Conservation (phyloP, 1,140 invertebrate genomes). For the Chionoecetes opilio region DNA sequence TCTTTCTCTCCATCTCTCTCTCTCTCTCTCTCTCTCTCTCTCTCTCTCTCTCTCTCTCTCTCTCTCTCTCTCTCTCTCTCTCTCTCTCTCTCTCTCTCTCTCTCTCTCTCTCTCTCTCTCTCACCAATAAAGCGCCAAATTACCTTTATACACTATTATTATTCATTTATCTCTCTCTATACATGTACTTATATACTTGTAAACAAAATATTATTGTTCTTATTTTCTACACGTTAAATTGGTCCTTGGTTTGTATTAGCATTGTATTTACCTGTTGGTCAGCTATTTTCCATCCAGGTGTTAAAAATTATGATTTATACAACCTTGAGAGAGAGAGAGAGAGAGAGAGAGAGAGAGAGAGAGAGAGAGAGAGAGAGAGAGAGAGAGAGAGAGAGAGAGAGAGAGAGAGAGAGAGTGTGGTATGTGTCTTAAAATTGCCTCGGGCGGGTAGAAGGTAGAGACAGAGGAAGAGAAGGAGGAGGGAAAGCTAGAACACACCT, state of each 20-base stretch:
- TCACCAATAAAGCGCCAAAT: no score
- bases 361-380: neutral
- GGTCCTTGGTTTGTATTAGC: neutral
- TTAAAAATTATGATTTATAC: neutral
- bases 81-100: constrained; percentile 7
- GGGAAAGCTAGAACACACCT: neutral
- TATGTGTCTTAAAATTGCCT: neutral
- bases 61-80: constrained; percentile 27
- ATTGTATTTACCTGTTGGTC: neutral
- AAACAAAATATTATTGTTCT: no score
- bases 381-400: constrained; percentile 36
- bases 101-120: constrained; percentile 8
- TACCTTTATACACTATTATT: no score
- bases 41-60: neutral
- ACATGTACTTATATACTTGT: no score
- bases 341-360: neutral
- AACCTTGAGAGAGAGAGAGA: neutral
- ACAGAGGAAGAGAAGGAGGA: neutral
- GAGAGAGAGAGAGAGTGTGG: neutral
- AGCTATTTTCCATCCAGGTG: neutral
- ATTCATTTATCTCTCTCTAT: no score
- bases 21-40: constrained; percentile 8
- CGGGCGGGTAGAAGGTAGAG: neutral
- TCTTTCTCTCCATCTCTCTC: constrained; percentile 1
- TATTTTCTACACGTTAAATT: no score